Conservation (phyloP, 2,888 invertebrate genomes). For the Platypus cylindrus region DNA sequence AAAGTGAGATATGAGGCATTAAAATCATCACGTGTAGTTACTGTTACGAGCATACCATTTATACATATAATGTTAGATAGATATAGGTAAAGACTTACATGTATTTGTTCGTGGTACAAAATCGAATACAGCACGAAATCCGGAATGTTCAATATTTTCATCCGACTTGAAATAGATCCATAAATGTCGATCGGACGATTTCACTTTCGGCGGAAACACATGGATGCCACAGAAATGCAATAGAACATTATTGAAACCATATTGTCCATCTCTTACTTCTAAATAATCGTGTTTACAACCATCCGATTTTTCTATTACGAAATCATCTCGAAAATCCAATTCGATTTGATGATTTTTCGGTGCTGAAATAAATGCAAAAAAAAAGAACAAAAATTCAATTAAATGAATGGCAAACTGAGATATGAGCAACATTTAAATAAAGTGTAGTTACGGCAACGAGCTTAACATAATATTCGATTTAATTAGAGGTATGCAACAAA, state of each 20-base stretch:
- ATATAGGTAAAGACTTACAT: constrained; percentile 42
- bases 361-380: too few species aligned
- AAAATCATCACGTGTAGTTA: too few species aligned
- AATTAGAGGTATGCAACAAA: too few species aligned
- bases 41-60: too few species aligned
- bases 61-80: background rate
- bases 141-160: constrained; percentile 64
- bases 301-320: constrained; percentile 54
- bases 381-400: too few species aligned
- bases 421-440: too few species aligned
- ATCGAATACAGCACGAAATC: constrained; percentile 66
- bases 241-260: constrained; percentile 56
- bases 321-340: constrained; percentile 69
- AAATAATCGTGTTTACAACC: constrained; percentile 69
- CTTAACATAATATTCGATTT: too few species aligned
- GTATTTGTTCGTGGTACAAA: constrained; percentile 46
- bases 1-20: too few species aligned
- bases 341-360: constrained; percentile 52
- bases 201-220: constrained; percentile 61
- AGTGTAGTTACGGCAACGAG: too few species aligned
- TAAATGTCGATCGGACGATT: constrained; percentile 58
- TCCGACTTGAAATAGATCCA: constrained; percentile 74
- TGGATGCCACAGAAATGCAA: constrained; percentile 54
- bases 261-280: constrained; percentile 71
- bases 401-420: too few species aligned